Evolutionary conservation across 1,140 invertebrate species (phyloP), one percentile per base, ranked within the genome.

Genomic region (Thrips palmi): DNA sequence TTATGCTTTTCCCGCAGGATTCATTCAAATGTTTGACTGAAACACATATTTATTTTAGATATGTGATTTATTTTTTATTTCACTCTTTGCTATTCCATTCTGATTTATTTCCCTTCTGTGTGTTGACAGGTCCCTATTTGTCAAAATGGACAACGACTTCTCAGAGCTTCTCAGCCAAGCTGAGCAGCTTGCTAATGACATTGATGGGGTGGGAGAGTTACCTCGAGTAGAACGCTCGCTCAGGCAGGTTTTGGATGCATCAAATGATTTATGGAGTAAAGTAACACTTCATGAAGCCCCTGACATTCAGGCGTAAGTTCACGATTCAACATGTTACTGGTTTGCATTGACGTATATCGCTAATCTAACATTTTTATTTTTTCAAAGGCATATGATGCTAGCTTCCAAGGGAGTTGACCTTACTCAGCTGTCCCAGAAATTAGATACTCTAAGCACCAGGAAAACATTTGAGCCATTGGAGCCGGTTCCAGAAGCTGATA

Each of bases 351-450:
- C 25, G 10, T 21, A 38, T 32, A 27, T 37, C 33, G 19, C 10
- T 32, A 32, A 11, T 12, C 4, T 25, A 12, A n/a, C 23, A 18
- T 37, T 39, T 40, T 24, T 40, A 45, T 41, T 47, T 48, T 45
- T 31, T 68, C 71, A 42, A 53, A 91, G 86, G 0, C 83, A 92
- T 48, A 70, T 94, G n/a, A 58, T 97, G 22, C 63, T 97, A 37
- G 89, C 88, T 10, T 82, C 85, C 0, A 79, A 83, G 63, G 91
- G 91, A 4, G 78, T 92, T 47, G 88, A 93, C 60, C 58, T 94
- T 17, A 83, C 85, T n/a, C 80, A 81, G 60, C 78, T 94, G 38
- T 77, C 81, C 4, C 82, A 91, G 49, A 88, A 89, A 53, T 61
- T 97, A 12, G 87, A 89, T 58, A 74, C 77, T 2, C 62, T 96